Base-by-base conservation (phyloP, 1,140 invertebrate genomes). In the Papilio aristodemus region DNA sequence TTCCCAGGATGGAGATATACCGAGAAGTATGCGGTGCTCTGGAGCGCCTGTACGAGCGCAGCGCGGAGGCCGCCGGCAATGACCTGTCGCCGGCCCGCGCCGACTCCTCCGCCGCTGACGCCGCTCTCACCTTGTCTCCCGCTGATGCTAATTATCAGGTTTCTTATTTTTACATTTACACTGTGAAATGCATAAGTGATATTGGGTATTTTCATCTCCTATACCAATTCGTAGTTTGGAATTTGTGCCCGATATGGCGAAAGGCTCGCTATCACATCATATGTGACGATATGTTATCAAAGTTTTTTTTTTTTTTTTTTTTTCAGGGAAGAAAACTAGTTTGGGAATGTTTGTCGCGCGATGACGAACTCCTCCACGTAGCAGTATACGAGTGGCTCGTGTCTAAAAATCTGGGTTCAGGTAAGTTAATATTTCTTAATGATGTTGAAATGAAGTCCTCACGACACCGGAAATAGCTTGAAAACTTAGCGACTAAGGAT, bases 371-470 rank as follows among this genome's bases (percentile, higher is more conserved):
- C 9, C 93, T 98, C 58, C 98, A 99, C 85, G 95, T 97, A 0
- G 94, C 96, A 0, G 92, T 99, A 0, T 99, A 99, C 84, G 96
- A 97, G 75, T 99, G 98, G 98, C 93, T 99, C 84, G 94, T 98
- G 38, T 94, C 95, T 14, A 95, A 95, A 78, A 77, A 88, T 54
- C 69, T 91, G 14, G 87, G 89, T 25, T 83, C 89, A 73, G 89
- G 89, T 94, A 95, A 75, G 17, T 46, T 17, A 25, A n/a, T n/a
- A n/a, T n/a, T n/a, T n/a, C n/a, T n/a, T n/a, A n/a, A n/a, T n/a
- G n/a, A n/a, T n/a, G n/a, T n/a, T n/a, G n/a, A n/a, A n/a, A n/a
- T n/a, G n/a, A n/a, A n/a, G n/a, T n/a, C n/a, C n/a, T n/a, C n/a
- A n/a, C n/a, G n/a, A n/a, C n/a, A n/a, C n/a, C n/a, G n/a, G n/a